Percentiles rank a stretch among this genome's conserved stretches.
Evolutionary conservation across 2,113 vertebrate genomes (phyloP).

Genomic region (Acrocephalus arundinaceus): DNA sequence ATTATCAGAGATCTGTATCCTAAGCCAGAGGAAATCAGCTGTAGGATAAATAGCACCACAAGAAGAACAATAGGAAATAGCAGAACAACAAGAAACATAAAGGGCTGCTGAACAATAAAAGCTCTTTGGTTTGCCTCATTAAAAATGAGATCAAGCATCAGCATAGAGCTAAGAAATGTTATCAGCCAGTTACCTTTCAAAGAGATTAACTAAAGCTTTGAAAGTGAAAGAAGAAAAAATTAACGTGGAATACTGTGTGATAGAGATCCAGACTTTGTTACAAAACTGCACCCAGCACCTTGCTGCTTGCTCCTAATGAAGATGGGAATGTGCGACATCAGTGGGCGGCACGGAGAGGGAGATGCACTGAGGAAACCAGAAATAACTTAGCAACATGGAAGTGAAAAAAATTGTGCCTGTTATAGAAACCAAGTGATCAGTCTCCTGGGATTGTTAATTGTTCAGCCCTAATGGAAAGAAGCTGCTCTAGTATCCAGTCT

Average conservation of each 20-base stretch:
- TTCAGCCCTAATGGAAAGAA: background rate
- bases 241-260: background rate
- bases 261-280: background rate
- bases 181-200: background rate
- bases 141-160: background rate
- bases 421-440: background rate
- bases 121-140: background rate
- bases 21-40: background rate
- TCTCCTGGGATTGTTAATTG: background rate
- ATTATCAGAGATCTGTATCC: background rate
- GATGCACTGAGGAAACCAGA: background rate
- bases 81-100: background rate
- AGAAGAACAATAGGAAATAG: background rate
- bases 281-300: background rate
- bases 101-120: background rate
- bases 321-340: rapidly evolving
- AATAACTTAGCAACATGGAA: background rate
- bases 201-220: background rate
- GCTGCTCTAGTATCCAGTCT: background rate
- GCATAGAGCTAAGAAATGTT: background rate
- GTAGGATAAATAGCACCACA: background rate
- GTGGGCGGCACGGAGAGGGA: background rate
- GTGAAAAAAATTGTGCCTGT: background rate
- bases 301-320: background rate
- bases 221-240: background rate